Percentiles rank a stretch among this genome's conserved stretches.
These are phyloP conservation scores for Drosophila saltans DNA, from an alignment of 1,140 invertebrate species.

Conservation along the genomic window DNA sequence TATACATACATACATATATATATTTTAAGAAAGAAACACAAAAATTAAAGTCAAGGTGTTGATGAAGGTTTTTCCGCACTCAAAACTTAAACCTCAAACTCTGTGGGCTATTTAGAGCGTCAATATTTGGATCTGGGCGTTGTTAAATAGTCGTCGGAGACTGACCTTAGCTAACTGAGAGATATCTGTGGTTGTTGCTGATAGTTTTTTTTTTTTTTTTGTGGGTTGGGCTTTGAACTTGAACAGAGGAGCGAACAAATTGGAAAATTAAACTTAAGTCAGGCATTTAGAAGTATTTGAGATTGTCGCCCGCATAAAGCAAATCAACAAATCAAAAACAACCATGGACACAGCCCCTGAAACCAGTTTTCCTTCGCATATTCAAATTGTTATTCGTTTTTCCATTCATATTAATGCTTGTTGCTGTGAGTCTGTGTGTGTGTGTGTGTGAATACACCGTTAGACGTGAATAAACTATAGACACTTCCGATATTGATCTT, in stretches of 20 bases:
- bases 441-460: constrained; percentile 15
- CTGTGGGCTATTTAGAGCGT: constrained; percentile 24
- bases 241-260: constrained; percentile 20
- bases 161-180: constrained; percentile 23
- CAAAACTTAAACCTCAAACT: constrained; percentile 18
- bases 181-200: constrained; percentile 1
- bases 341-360: constrained; percentile 15
- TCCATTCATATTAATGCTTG: constrained; percentile 12
- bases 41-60: constrained; percentile 22
- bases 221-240: constrained; percentile 23
- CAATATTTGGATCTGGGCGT: constrained; percentile 23
- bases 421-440: neutral
- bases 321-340: constrained; percentile 4
- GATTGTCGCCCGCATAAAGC: constrained; percentile 22
- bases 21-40: constrained; percentile 12
- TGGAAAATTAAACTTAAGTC: constrained; percentile 15
- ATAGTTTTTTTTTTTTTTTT: neutral
- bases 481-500: constrained; percentile 19
- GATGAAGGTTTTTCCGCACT: constrained; percentile 24
- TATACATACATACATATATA: neutral
- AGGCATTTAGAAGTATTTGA: constrained; percentile 11
- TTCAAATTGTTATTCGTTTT: constrained; percentile 20
- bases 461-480: constrained; percentile 22
- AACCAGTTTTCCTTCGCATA: constrained; percentile 24
- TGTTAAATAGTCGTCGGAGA: constrained; percentile 19